Percentiles rank a stretch among this genome's conserved stretches.
Evolutionary conservation across 2,888 invertebrate genomes (phyloP).

Genomic region (Netelia melanura): DNA sequence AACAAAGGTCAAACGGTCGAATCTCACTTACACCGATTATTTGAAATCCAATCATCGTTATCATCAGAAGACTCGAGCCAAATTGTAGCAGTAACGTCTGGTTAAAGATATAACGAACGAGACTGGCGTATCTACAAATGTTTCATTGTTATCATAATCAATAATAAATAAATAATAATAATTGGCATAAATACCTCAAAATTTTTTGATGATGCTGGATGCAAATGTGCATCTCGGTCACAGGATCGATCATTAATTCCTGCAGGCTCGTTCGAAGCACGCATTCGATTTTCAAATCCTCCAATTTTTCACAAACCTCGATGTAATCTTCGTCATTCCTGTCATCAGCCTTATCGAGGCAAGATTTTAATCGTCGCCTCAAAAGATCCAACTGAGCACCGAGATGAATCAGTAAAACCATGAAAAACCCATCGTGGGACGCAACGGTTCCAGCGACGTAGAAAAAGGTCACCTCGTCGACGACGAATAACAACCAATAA

Average conservation of each 20-base stretch:
- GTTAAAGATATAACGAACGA: slow-evolving; percentile 61
- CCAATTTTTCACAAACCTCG: neutral
- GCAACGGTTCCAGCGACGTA: slow-evolving; percentile 63
- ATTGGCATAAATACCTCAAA: slow-evolving; percentile 48
- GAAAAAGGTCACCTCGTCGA: slow-evolving; percentile 60
- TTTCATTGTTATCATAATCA: neutral
- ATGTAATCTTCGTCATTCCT: slow-evolving; percentile 3
- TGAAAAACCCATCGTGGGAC: slow-evolving; percentile 64
- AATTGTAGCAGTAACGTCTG: slow-evolving; percentile 66
- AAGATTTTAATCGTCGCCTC: slow-evolving; percentile 46
- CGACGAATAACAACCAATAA: slow-evolving; percentile 63
- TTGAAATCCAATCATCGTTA: slow-evolving; percentile 68
- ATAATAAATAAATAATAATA: neutral
- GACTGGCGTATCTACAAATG: slow-evolving; percentile 54
- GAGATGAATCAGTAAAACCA: slow-evolving; percentile 66
- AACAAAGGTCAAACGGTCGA: neutral
- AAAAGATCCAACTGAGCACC: slow-evolving; percentile 64
- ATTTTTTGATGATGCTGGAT: slow-evolving; percentile 64
- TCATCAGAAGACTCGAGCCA: slow-evolving; percentile 67
- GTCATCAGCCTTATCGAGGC: slow-evolving; percentile 11
- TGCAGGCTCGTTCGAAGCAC: slow-evolving; percentile 31
- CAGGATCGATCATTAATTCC: slow-evolving; percentile 34
- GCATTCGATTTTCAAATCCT: slow-evolving; percentile 43
- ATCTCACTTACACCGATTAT: slow-evolving; percentile 57
- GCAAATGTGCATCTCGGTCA: slow-evolving; percentile 61